Evolutionary conservation across 2,113 vertebrate species (phyloP).

Genomic region (Notiomystis cincta): DNA sequence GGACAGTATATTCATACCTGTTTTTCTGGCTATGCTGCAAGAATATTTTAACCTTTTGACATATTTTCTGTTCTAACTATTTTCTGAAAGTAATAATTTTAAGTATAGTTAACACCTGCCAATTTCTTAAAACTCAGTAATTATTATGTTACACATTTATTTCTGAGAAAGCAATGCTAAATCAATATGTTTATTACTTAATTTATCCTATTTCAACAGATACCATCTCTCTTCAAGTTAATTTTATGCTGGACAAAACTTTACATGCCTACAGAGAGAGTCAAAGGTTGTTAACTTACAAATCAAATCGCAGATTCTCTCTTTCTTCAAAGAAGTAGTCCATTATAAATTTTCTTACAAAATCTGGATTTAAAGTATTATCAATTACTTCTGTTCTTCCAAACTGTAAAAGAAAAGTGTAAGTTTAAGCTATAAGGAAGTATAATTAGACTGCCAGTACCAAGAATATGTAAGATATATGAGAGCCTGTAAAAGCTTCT

Average conservation of each 20-base stretch:
- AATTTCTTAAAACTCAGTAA: not conserved
- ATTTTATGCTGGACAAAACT: not conserved
- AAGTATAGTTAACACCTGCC: not conserved
- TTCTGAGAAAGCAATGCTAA: not conserved
- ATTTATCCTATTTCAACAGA: not conserved
- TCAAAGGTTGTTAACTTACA: constrained; percentile 82
- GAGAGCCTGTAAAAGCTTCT: not conserved
- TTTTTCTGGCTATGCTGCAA: not conserved
- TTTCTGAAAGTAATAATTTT: not conserved
- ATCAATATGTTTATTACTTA: not conserved
- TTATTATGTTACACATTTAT: not conserved
- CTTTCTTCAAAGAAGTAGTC: constrained; percentile 99
- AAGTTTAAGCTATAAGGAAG: not conserved
- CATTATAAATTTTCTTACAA: constrained; percentile 96
- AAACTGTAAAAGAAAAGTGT: constrained; percentile 76
- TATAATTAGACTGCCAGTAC: not conserved
- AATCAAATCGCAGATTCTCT: constrained; percentile 94
- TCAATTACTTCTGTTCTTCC: constrained; percentile 98
- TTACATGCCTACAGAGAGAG: not conserved
- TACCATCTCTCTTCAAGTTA: not conserved
- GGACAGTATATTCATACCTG: not conserved
- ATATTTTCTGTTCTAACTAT: not conserved
- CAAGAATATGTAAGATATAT: not conserved
- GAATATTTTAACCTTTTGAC: not conserved
- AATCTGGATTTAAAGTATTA: constrained; percentile 97